Evolutionary conservation across 2,113 vertebrate genomes (phyloP), one percentile per base, ranked within the genome.

Genomic region (Oreochromis niloticus): DNA sequence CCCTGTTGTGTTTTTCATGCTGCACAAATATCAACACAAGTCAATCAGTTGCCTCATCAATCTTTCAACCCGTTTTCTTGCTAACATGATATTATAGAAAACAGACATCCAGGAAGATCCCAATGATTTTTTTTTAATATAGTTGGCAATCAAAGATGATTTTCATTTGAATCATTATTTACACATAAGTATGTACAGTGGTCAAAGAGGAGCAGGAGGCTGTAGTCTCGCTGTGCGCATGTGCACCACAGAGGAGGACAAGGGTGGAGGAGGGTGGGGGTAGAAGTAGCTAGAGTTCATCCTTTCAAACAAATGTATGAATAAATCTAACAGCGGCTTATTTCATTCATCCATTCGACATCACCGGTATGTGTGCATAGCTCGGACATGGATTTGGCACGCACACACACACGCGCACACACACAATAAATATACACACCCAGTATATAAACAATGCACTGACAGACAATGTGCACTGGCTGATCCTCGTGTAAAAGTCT

Each of bases 161-260:
- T 87, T 93, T 79, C 85, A 95, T 93, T 95, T 95, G 95, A 97
- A 96, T 96, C 95, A 94, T 88, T 96, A 96, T 97, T 96, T 96
- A 95, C 93, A 94, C 63, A 96, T 95, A 93, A 91, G 92, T 96
- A 97, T 97, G 94, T 97, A 97, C 97, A 97, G 95, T 91, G 88
- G 39, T 96, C 94, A 95, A 88, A 92, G 91, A 93, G 85, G 88
- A 89, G 87, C 27, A 86, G 84, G 82, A 41, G 84, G 85, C 83
- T 90, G 85, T 88, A 93, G 91, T 92, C 92, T 89, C 91, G 83
- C 52, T 63, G 86, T 63, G 86, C 55, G 89, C 91, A 82, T 57
- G 73, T 84, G 86, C 57, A 81, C 16, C 84, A 82, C 36, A 9
- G 46, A 4, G 6, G 36, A 13, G 4, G 48, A 68, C 16, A 9